Conservation (phyloP, 1,140 invertebrate species). For the Arctopsyche grandis region DNA sequence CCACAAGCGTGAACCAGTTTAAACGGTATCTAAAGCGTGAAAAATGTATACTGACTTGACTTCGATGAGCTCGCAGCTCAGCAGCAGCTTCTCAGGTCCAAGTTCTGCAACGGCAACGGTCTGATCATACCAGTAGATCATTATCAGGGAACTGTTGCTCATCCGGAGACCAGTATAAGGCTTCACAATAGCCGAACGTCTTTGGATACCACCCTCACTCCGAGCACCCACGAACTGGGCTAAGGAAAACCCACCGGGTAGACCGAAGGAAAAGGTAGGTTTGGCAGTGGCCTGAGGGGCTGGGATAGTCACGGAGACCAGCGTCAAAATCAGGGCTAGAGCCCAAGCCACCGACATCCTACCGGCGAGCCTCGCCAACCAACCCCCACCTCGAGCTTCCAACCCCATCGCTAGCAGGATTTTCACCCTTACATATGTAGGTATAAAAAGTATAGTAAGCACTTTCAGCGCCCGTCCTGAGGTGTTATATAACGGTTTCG, state of each 20-base stretch:
- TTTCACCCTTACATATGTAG: neutral
- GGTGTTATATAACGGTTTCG: too few species aligned
- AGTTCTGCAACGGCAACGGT: conserved; percentile 83
- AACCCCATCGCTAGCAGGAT: neutral
- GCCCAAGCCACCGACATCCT: conserved; percentile 60
- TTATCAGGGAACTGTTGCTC: conserved; percentile 70
- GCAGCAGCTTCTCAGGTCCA: conserved; percentile 71
- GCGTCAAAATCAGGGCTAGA: conserved; percentile 55
- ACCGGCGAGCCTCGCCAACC: conserved; percentile 52
- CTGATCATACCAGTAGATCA: conserved; percentile 83
- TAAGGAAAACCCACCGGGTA: conserved; percentile 63
- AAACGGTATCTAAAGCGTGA: too few species aligned
- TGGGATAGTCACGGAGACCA: conserved; percentile 57
- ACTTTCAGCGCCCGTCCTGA: too few species aligned
- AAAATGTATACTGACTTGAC: conserved; percentile 74
- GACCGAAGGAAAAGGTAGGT: conserved; percentile 65
- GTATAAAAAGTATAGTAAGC: too few species aligned
- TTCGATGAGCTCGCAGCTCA: conserved; percentile 85
- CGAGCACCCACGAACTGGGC: conserved; percentile 60
- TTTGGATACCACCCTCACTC: conserved; percentile 55
- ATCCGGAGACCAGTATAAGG: conserved; percentile 71
- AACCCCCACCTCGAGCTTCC: neutral
- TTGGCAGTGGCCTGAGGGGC: conserved; percentile 62
- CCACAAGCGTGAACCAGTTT: too few species aligned
- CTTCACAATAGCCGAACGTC: conserved; percentile 60